Conservation (phyloP, 1,140 invertebrate species). For the Lepidurus apus region DNA sequence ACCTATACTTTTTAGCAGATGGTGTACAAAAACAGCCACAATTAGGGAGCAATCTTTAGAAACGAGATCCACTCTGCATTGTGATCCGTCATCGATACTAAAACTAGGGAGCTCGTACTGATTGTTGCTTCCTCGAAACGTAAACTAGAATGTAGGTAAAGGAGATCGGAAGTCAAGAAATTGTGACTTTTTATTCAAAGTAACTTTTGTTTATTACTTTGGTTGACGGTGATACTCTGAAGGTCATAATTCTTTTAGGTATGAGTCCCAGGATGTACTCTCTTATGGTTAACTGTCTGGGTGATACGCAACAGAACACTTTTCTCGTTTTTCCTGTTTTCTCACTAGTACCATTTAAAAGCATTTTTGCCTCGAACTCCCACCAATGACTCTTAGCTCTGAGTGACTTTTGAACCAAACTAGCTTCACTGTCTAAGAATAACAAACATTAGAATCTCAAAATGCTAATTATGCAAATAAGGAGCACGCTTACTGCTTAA, state of each 20-base stretch:
- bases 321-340: constrained; percentile 73
- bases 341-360: constrained; percentile 49
- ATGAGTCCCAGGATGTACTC: constrained; percentile 88
- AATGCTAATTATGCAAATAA: constrained; percentile 30
- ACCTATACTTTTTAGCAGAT: constrained; percentile 88
- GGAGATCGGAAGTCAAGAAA: constrained; percentile 34
- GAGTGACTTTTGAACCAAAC: constrained; percentile 79
- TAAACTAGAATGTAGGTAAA: constrained; percentile 51
- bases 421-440: constrained; percentile 65
- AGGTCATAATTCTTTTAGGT: constrained; percentile 84
- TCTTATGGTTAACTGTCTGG: constrained; percentile 84
- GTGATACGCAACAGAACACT: constrained; percentile 79
- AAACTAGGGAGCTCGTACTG: constrained; percentile 52
- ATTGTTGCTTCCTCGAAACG: constrained; percentile 50
- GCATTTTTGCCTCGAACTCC: constrained; percentile 75
- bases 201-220: constrained; percentile 54
- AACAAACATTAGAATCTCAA: constrained; percentile 32
- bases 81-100: constrained; percentile 84
- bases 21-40: constrained; percentile 85
- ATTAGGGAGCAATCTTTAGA: constrained; percentile 81
- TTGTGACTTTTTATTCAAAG: neutral
- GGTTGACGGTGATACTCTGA: constrained; percentile 84
- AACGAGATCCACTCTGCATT: constrained; percentile 73
- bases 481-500: constrained; percentile 62
- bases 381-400: constrained; percentile 74